phyloP scores from a whole-genome alignment of 2,888 invertebrate genomes.

The Chalcosyrphus nemorum region DNA sequence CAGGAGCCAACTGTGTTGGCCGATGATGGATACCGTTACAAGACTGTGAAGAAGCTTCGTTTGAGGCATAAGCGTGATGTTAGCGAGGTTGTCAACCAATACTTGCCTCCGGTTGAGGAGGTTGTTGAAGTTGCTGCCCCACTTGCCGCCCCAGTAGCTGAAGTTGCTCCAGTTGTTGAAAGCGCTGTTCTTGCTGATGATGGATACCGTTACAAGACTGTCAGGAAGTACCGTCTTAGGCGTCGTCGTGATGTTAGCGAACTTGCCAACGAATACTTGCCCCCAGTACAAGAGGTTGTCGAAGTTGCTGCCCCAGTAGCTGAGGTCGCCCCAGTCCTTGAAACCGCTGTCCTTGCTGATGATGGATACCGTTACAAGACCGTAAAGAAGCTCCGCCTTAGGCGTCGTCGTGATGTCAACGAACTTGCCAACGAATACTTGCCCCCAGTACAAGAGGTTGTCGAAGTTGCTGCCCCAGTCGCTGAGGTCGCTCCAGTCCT shows the following conservation, averaged over 20 bases:
- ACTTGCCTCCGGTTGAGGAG: slow-evolving; percentile 72
- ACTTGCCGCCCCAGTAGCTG: slow-evolving; percentile 39
- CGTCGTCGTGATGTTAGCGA: slow-evolving; percentile 76
- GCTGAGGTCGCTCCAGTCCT: slow-evolving; percentile 40
- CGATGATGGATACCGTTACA: slow-evolving; percentile 80
- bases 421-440: slow-evolving; percentile 75
- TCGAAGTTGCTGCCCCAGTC: slow-evolving; percentile 33
- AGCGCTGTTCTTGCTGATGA: slow-evolving; percentile 50
- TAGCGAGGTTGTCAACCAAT: slow-evolving; percentile 74
- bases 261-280: slow-evolving; percentile 69
- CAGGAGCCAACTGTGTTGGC: slow-evolving; percentile 69
- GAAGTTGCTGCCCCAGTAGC: slow-evolving; percentile 17
- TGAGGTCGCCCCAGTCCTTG: slow-evolving; percentile 44
- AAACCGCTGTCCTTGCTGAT: slow-evolving; percentile 35
- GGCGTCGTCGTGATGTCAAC: slow-evolving; percentile 75
- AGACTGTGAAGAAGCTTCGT: slow-evolving; percentile 77
- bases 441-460: slow-evolving; percentile 68
- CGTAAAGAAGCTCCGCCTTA: slow-evolving; percentile 23
- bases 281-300: slow-evolving; percentile 44
- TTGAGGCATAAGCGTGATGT: slow-evolving; percentile 77
- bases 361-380: slow-evolving; percentile 68
- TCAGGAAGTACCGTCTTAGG: slow-evolving; percentile 53
- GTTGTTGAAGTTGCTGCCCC: slow-evolving; percentile 15
- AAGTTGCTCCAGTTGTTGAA: slow-evolving; percentile 26
- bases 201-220: slow-evolving; percentile 67